Conservation (phyloP, 2,888 invertebrate species). For the Polydesmus complanatus region DNA sequence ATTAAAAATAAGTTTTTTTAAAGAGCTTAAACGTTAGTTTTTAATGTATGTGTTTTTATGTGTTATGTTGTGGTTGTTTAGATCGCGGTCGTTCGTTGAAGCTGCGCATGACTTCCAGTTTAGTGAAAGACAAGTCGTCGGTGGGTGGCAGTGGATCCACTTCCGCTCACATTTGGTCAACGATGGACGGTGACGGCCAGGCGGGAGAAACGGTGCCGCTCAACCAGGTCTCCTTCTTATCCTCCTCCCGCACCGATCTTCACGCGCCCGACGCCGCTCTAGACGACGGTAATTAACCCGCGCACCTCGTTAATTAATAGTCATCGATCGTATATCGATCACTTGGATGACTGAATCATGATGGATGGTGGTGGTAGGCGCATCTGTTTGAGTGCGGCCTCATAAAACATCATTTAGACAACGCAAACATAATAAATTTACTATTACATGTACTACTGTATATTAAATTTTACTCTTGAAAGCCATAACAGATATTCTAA, state of each 20-base stretch:
- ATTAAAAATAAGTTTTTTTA: not conserved
- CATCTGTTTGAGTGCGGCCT: too few species aligned
- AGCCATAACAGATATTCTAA: too few species aligned
- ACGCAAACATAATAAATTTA: too few species aligned
- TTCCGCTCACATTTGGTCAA: not conserved
- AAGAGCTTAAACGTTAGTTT: too few species aligned
- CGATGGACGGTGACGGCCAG: not conserved
- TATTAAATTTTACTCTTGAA: too few species aligned
- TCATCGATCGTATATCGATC: too few species aligned
- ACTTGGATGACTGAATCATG: too few species aligned
- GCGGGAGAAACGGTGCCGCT: slow-evolving; percentile 4
- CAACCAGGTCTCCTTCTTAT: not conserved
- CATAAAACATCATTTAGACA: too few species aligned
- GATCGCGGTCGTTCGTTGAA: slow-evolving; percentile 14
- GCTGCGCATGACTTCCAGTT: slow-evolving; percentile 10
- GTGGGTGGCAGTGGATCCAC: not conserved
- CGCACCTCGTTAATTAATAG: too few species aligned
- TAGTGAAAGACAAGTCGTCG: not conserved
- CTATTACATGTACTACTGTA: too few species aligned
- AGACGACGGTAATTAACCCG: slow-evolving; percentile 6
- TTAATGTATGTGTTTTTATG: slow-evolving; percentile 1
- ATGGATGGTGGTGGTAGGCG: too few species aligned
- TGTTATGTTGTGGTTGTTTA: not conserved
- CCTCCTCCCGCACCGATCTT: not conserved
- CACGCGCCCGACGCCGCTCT: not conserved